These are phyloP conservation scores for Linepithema humile DNA, from an alignment of 1,140 invertebrate species.

Conservation along the genomic window DNA sequence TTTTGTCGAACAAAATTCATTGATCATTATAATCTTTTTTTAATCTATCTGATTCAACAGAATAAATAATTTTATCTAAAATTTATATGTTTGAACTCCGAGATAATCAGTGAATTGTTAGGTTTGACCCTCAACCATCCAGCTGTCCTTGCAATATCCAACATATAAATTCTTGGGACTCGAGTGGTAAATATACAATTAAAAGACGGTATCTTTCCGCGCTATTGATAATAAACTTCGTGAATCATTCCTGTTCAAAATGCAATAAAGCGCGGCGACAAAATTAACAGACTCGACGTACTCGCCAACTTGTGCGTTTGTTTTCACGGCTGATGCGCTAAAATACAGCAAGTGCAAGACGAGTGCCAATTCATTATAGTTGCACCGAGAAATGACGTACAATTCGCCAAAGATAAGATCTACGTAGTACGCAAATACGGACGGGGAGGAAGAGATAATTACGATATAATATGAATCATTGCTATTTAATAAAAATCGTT, in stretches of 20 bases:
- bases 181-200: too few relatives aligned
- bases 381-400: not conserved
- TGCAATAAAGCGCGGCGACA: not conserved
- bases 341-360: constrained; percentile 3
- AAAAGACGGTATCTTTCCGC: not conserved
- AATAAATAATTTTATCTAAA: too few relatives aligned
- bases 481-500: constrained; percentile 18
- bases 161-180: too few relatives aligned
- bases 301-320: constrained; percentile 9
- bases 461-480: constrained; percentile 22
- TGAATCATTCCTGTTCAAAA: not conserved
- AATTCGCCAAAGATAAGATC: constrained; percentile 41
- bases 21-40: too few relatives aligned
- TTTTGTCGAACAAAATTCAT: too few relatives aligned
- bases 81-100: too few relatives aligned
- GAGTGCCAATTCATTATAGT: constrained; percentile 21
- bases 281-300: constrained; percentile 8
- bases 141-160: too few relatives aligned
- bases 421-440: constrained; percentile 29
- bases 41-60: too few relatives aligned
- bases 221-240: not conserved
- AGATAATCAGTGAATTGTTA: too few relatives aligned
- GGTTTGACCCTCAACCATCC: too few relatives aligned
- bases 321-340: not conserved
- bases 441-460: not conserved